A percentile compares a stretch with the other conserved stretches of the same genome.
phyloP scores from a whole-genome alignment of 2,797 vertebrate genomes.

The Rhyacichthys aspro region DNA sequence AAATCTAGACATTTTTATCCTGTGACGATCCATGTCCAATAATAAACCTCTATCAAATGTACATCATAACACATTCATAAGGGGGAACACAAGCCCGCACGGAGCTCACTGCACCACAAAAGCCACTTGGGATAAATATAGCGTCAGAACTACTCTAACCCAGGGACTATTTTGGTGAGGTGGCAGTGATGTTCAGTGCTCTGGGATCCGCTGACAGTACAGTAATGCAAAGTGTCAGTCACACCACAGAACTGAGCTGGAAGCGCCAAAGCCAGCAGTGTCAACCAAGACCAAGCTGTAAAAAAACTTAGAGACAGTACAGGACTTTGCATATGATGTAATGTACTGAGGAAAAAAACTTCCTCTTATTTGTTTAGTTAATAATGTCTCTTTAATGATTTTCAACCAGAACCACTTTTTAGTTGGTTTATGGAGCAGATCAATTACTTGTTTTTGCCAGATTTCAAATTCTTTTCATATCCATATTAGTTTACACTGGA shows the following conservation, averaged over 20 bases:
- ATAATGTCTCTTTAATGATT: constrained; percentile 8
- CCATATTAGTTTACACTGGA: constrained; percentile 4
- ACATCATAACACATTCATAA: constrained; percentile 62
- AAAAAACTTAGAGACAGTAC: constrained; percentile 21
- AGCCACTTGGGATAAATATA: constrained; percentile 74
- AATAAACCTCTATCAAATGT: constrained; percentile 47
- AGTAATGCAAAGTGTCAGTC: constrained; percentile 73
- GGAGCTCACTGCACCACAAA: constrained; percentile 59
- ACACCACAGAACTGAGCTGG: constrained; percentile 60
- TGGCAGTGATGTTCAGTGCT: constrained; percentile 63
- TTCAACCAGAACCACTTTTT: no score
- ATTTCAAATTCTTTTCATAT: constrained; percentile 6
- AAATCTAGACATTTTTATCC: constrained; percentile 19
- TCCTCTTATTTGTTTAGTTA: not conserved
- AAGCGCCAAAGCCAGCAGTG: constrained; percentile 61
- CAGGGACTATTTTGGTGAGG: constrained; percentile 80
- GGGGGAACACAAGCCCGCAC: constrained; percentile 60
- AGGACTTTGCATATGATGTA: constrained; percentile 24
- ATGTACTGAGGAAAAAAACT: constrained; percentile 25
- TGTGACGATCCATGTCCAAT: constrained; percentile 35
- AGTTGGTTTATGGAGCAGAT: not conserved
- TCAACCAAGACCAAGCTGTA: not conserved
- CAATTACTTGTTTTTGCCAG: not conserved
- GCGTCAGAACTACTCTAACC: constrained; percentile 49
- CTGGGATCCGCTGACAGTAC: constrained; percentile 80